phyloP scores from a whole-genome alignment of 2,113 vertebrate species.

The Pleuronectes platessa region DNA sequence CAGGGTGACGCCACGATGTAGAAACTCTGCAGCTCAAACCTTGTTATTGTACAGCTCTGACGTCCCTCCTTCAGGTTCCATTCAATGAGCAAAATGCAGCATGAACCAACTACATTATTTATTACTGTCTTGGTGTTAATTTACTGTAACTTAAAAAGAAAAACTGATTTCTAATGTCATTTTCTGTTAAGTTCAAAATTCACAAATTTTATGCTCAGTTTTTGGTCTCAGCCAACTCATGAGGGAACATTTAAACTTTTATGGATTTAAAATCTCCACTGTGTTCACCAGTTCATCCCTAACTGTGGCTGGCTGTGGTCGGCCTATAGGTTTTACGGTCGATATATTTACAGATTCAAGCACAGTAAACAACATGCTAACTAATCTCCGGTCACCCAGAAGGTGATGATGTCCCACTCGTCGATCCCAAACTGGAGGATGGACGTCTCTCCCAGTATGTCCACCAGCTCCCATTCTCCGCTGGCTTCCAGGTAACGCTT shows the following conservation, averaged over 20 bases:
- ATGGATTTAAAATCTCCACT: too few relatives aligned
- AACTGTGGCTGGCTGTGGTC: too few relatives aligned
- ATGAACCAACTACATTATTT: not conserved
- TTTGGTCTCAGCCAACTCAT: not conserved
- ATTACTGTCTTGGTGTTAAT: not conserved
- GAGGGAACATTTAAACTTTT: not conserved
- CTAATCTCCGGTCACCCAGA: constrained; percentile 76
- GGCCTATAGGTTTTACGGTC: too few relatives aligned
- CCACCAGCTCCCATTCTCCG: constrained; percentile 84
- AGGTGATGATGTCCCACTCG: constrained; percentile 87
- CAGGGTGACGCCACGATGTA: not conserved
- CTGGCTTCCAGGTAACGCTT: constrained; percentile 84
- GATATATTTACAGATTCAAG: too few relatives aligned
- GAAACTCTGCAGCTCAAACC: constrained; percentile 7
- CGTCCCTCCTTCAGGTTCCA: not conserved
- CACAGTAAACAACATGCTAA: not conserved
- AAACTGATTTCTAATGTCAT: not conserved
- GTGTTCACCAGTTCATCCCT: too few relatives aligned
- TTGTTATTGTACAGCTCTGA: constrained; percentile 2
- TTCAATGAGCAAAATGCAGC: not conserved
- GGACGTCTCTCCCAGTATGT: constrained; percentile 74
- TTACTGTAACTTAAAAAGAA: not conserved
- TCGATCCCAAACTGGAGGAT: constrained; percentile 83
- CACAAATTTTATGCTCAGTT: too few relatives aligned
- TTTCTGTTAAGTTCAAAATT: too few relatives aligned